Percentiles rank a stretch among this genome's conserved stretches.
Conservation (phyloP, 1,140 invertebrate genomes). For the Heliconius congener region DNA sequence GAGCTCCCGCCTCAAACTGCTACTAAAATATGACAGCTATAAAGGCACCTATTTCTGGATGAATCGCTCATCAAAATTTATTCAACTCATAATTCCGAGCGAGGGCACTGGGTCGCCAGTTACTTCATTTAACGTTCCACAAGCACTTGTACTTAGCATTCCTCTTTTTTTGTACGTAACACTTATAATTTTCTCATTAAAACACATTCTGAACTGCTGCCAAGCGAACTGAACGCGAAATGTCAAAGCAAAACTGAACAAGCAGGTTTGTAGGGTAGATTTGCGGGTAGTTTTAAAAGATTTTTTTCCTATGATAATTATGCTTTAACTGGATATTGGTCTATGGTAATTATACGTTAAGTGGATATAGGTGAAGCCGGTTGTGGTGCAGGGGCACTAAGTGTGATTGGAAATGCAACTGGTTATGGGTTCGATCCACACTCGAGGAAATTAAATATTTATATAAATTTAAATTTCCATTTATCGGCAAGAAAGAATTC, state of each 20-base stretch:
- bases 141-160: constrained; percentile 21
- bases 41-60: constrained; percentile 1
- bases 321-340: background rate
- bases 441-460: too few relatives aligned
- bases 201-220: constrained; percentile 28
- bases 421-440: too few relatives aligned
- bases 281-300: constrained; percentile 14
- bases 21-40: constrained; percentile 14
- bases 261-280: constrained; percentile 8
- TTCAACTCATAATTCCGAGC: constrained; percentile 21
- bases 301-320: background rate
- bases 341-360: background rate
- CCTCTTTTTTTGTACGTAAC: constrained; percentile 29
- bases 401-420: too few relatives aligned
- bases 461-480: too few relatives aligned
- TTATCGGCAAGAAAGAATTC: too few relatives aligned
- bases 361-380: too few relatives aligned
- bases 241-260: constrained; percentile 27
- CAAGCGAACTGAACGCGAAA: constrained; percentile 22
- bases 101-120: constrained; percentile 35
- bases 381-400: too few relatives aligned
- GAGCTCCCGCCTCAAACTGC: background rate
- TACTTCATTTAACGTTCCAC: constrained; percentile 28
- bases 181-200: constrained; percentile 41
- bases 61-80: constrained; percentile 41